Evolutionary conservation across 2,797 vertebrate genomes (phyloP).

Genomic region (Caiman crocodilus): DNA sequence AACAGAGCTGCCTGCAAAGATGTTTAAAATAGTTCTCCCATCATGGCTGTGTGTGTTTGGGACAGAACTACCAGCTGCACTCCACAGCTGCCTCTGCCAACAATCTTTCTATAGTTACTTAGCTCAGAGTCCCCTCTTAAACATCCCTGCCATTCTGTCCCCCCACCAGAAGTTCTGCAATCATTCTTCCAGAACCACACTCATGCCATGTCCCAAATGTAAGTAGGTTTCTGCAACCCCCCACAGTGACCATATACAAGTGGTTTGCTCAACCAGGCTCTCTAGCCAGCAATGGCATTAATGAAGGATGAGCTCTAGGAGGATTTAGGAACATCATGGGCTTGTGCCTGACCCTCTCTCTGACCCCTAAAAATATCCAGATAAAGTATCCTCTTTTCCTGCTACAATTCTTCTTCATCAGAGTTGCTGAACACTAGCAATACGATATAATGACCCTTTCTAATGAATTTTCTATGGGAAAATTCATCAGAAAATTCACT

Average conservation of each 20-base stretch:
- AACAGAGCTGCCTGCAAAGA: background rate
- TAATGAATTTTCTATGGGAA: too few relatives aligned
- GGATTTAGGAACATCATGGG: too few relatives aligned
- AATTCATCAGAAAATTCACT: too few relatives aligned
- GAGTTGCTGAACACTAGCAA: background rate
- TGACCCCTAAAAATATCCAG: background rate
- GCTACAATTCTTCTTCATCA: too few relatives aligned
- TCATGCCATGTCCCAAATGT: background rate
- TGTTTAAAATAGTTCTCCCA: background rate
- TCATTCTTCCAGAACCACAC: background rate
- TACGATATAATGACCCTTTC: too few relatives aligned
- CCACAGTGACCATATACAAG: background rate
- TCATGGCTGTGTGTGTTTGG: too few relatives aligned
- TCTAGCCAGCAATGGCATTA: too few relatives aligned
- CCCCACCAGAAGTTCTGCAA: background rate
- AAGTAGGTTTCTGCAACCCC: background rate
- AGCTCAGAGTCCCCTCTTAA: background rate
- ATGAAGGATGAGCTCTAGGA: too few relatives aligned
- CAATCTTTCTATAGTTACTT: background rate
- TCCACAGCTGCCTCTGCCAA: background rate
- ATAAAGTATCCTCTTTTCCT: background rate
- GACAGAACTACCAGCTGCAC: background rate
- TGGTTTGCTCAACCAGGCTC: background rate
- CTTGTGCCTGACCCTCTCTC: background rate
- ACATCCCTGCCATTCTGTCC: background rate